Conservation (phyloP, 2,888 invertebrate species). For the Epirrhoe tristata region DNA sequence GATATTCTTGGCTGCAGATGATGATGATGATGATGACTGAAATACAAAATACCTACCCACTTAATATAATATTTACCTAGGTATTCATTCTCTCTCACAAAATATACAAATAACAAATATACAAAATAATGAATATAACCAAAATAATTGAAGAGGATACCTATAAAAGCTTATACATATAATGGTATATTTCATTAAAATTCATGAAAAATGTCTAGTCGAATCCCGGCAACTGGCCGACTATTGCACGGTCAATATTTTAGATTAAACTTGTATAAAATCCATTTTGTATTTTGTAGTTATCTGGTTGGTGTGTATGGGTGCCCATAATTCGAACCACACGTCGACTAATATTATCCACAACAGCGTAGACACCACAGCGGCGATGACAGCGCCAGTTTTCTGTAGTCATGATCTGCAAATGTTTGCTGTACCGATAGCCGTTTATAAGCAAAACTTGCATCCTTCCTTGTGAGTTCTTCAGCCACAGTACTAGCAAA, state of each 20-base stretch:
- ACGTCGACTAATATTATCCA: constrained; percentile 6
- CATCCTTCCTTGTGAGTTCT: background rate
- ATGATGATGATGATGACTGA: too few relatives aligned
- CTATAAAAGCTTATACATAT: too few relatives aligned
- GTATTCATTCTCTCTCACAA: too few relatives aligned
- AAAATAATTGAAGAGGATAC: too few relatives aligned
- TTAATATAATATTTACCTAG: too few relatives aligned
- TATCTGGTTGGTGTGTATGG: constrained; percentile 10
- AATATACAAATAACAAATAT: too few relatives aligned
- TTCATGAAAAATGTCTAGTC: too few relatives aligned
- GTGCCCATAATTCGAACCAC: constrained; percentile 5
- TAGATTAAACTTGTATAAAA: background rate
- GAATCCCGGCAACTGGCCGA: too few relatives aligned
- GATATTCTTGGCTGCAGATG: too few relatives aligned
- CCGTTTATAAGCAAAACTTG: constrained; percentile 5
- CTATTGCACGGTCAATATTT: background rate
- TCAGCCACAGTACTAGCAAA: constrained; percentile 20
- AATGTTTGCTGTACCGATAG: constrained; percentile 23
- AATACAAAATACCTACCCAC: too few relatives aligned
- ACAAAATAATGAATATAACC: too few relatives aligned
- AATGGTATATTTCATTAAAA: too few relatives aligned
- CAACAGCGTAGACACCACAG: constrained; percentile 38
- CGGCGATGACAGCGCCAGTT: constrained; percentile 37
- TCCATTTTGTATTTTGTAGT: constrained; percentile 3
- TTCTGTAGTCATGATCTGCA: constrained; percentile 20